Evolutionary conservation across 2,113 vertebrate genomes (phyloP).

Genomic region (Ophthalmolycus amberensis): DNA sequence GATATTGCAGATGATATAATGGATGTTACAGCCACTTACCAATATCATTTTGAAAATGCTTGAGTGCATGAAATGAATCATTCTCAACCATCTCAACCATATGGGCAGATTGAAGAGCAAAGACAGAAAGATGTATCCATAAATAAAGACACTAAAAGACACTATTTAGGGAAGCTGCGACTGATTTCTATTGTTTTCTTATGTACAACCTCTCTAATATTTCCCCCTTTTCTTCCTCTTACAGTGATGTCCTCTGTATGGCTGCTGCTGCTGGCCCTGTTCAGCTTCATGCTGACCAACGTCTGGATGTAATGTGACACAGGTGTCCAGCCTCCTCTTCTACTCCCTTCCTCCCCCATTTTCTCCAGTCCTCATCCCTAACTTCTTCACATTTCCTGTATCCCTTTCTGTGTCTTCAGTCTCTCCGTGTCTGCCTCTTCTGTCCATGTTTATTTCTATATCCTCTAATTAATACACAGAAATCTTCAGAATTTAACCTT

Average conservation of each 20-base stretch:
- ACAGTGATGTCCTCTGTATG: constrained; percentile 68
- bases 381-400: not conserved
- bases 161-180: not conserved
- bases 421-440: too few relatives aligned
- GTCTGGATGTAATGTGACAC: constrained; percentile 46
- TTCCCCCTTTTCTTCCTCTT: constrained; percentile 1
- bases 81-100: too few relatives aligned
- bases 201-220: not conserved
- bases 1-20: not conserved
- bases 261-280: constrained; percentile 62
- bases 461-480: not conserved
- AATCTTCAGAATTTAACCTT: constrained; percentile 9
- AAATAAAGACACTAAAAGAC: not conserved
- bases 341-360: accelerated
- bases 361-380: not conserved
- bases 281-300: constrained; percentile 62
- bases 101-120: not conserved
- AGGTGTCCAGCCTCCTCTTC: not conserved
- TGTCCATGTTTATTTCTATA: not conserved
- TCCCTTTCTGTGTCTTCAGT: not conserved
- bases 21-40: too few relatives aligned
- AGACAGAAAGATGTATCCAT: not conserved
- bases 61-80: not conserved
- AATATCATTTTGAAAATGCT: not conserved
- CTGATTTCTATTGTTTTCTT: not conserved